Base-by-base conservation (phyloP, 2,113 vertebrate genomes). In the Salminus brasiliensis region DNA sequence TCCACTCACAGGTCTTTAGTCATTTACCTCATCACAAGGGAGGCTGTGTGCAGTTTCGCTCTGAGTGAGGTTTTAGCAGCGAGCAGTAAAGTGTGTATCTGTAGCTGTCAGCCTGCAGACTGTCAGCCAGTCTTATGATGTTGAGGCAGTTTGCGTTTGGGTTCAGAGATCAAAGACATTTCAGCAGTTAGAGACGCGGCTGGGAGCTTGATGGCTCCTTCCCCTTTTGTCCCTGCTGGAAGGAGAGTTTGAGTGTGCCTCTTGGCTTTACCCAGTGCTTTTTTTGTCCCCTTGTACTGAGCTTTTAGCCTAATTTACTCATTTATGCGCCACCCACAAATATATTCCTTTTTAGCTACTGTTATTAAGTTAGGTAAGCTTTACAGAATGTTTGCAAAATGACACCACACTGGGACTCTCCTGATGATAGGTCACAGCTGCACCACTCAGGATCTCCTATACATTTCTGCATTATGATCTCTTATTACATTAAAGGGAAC, bases 121-220 rank as follows among this genome's bases (percentile, higher is more conserved):
- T 43, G 23, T 68, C 63, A 68, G 27, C 29, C 21, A 69, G 75
- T 55, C 75, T 77, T 43, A 30, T 69, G 34, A 45, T 18, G 67
- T 11, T 11, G 13, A 3, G 2, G 45, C 43, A 49, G 47, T 49
- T 52, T 32, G 7, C 9, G 60, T 34, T 6, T 34, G 29, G 32
- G 30, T 23, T 63, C 60, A 34, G 27, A 63, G 29, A 63, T 32
- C 30, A 63, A 63, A 63, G 29, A 7, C 30, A 34, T 34, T 63
- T 16, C 27, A 60, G 57, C 23, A 60, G 57, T 60, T 13, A 9
- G 9, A 25, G 23, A 10, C 27, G 2, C 18, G 4, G 36, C 36
- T 9, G 9, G 4, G 4, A 39, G 4, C 9, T 18, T 49, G 47
- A 49, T 5, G 47, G 47, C 18, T 49, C 6, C 47, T 49, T 21